Conservation (phyloP, 1,140 invertebrate genomes). For the Drosophila sturtevanti region DNA sequence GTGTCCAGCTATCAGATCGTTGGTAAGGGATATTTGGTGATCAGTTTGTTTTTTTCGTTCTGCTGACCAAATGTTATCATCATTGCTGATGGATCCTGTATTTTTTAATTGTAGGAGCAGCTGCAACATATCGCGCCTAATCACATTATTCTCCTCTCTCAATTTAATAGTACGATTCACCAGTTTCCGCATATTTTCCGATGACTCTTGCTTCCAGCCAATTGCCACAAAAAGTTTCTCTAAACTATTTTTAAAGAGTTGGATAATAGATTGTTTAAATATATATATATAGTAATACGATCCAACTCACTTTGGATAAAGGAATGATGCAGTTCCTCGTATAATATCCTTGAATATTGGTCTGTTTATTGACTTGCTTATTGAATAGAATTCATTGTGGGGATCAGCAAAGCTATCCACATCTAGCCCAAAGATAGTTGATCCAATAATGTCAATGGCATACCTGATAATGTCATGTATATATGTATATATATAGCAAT, state of each 20-base stretch:
- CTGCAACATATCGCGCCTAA: slow-evolving; percentile 84
- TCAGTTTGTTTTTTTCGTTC: slow-evolving; percentile 36
- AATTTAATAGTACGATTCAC: slow-evolving; percentile 84
- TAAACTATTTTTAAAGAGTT: slow-evolving; percentile 10
- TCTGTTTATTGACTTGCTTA: slow-evolving; percentile 36
- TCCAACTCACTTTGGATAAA: slow-evolving; percentile 62
- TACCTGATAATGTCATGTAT: no score
- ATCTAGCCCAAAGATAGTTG: slow-evolving; percentile 82
- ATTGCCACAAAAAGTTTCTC: slow-evolving; percentile 49
- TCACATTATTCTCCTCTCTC: slow-evolving; percentile 83
- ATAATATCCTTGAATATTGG: slow-evolving; percentile 29
- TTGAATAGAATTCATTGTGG: slow-evolving; percentile 58
- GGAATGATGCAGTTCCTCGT: slow-evolving; percentile 41
- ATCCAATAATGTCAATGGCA: slow-evolving; percentile 83
- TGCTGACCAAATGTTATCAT: slow-evolving; percentile 60
- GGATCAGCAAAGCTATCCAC: slow-evolving; percentile 78
- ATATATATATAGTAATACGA: no score
- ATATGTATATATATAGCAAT: no score
- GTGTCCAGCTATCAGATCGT: slow-evolving; percentile 85
- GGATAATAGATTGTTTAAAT: no score
- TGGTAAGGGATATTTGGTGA: slow-evolving; percentile 70
- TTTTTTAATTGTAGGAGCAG: slow-evolving; percentile 84
- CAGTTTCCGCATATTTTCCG: slow-evolving; percentile 53
- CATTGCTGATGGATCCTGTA: slow-evolving; percentile 70
- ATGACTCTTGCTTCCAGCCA: slow-evolving; percentile 40